These are phyloP conservation scores for Iguana delicatissima DNA, from an alignment of 2,797 vertebrate species.

Conservation along the genomic window DNA sequence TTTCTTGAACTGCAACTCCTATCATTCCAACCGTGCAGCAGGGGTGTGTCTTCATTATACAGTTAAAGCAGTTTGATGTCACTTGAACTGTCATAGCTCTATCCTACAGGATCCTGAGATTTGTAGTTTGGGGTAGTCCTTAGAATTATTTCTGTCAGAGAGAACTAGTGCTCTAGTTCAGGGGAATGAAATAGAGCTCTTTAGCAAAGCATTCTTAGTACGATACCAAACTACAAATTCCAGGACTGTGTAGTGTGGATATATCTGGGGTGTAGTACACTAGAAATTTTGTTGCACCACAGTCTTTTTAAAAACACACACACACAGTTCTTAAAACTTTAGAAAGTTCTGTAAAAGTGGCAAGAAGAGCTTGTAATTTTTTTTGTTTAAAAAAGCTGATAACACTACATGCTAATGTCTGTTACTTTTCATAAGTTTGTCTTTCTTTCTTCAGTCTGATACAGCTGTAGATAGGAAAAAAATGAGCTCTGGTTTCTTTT, in stretches of 20 bases:
- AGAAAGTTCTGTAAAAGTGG: slow-evolving; percentile 26
- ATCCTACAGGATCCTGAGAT: no score
- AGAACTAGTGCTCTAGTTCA: no score
- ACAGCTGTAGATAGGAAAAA: not conserved
- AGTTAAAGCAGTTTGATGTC: no score
- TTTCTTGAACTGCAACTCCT: not conserved
- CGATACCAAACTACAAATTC: no score
- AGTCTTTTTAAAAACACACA: not conserved
- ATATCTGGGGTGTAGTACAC: not conserved
- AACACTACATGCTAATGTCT: not conserved
- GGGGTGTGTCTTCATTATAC: no score
- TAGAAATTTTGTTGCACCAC: not conserved
- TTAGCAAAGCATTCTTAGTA: no score
- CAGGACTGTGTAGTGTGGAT: no score
- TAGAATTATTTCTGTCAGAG: no score
- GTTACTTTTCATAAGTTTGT: slow-evolving; percentile 7
- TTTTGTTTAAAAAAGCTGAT: not conserved
- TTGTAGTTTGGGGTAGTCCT: no score
- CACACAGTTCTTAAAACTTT: not conserved
- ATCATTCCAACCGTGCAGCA: not conserved
- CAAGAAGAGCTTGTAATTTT: not conserved
- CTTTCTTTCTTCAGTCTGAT: not conserved
- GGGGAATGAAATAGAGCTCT: no score
- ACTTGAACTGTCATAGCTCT: no score
- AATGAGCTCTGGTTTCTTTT: slow-evolving; percentile 17